Evolutionary conservation across 2,888 invertebrate species (phyloP).

Genomic region (Hyppa rectilinea): DNA sequence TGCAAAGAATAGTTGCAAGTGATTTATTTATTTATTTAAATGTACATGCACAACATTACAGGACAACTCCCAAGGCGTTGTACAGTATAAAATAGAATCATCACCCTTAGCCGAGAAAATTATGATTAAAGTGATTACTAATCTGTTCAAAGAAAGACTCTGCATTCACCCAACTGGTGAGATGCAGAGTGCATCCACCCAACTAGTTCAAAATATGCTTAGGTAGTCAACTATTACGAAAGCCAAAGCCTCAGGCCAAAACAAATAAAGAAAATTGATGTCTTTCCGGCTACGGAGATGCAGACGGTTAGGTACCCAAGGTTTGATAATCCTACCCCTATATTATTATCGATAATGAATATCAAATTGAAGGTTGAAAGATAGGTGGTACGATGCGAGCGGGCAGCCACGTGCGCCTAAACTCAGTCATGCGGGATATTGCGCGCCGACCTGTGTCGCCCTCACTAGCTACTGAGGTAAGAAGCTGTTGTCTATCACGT

Average conservation of each 20-base stretch:
- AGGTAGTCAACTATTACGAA: background rate
- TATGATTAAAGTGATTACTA: no score
- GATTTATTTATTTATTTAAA: no score
- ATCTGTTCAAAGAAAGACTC: background rate
- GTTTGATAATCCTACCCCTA: background rate
- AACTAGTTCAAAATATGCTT: background rate
- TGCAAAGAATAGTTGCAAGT: no score
- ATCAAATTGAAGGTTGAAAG: conserved; percentile 27
- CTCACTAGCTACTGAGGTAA: conserved; percentile 45
- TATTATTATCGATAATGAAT: conserved; percentile 25
- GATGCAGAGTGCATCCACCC: no score
- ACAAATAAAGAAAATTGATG: background rate
- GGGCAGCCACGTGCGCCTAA: conserved; percentile 58
- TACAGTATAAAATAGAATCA: no score
- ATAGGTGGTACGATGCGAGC: conserved; percentile 14
- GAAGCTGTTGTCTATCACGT: conserved; percentile 51
- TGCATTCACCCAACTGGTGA: no score
- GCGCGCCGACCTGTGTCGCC: conserved; percentile 74
- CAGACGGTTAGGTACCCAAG: background rate
- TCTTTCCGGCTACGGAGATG: background rate
- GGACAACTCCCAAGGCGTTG: no score
- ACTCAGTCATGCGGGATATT: conserved; percentile 80
- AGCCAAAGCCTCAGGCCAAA: background rate
- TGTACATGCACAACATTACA: no score
- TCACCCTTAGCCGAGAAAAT: background rate